Percentiles rank a stretch among this genome's conserved stretches.
These are phyloP conservation scores for Sebastes schlegelii DNA, from an alignment of 2,113 vertebrate species.

Conservation along the genomic window DNA sequence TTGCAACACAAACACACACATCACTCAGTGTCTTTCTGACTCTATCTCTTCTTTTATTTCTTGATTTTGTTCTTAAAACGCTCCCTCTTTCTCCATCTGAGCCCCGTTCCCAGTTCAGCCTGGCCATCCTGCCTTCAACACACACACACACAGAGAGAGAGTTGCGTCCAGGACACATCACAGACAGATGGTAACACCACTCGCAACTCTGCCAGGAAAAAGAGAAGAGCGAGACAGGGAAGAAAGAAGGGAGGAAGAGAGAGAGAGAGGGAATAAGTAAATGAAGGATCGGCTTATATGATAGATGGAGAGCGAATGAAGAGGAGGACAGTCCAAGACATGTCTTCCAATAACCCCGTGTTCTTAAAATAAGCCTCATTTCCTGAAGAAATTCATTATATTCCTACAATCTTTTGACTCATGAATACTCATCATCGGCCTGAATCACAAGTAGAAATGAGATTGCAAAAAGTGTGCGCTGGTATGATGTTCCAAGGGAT, in stretches of 20 bases:
- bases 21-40: constrained; percentile 15
- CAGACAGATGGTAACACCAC: constrained; percentile 74
- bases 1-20: constrained; percentile 48
- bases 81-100: constrained; percentile 30
- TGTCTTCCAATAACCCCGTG: constrained; percentile 28
- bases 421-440: background rate
- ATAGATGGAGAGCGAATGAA: constrained; percentile 31
- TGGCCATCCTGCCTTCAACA: constrained; percentile 65
- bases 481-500: background rate
- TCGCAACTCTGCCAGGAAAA: constrained; percentile 73
- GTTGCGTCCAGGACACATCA: constrained; percentile 65
- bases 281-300: constrained; percentile 20
- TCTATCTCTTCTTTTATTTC: constrained; percentile 5
- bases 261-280: constrained; percentile 32
- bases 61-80: constrained; percentile 18
- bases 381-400: constrained; percentile 27
- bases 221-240: constrained; percentile 71
- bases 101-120: constrained; percentile 76
- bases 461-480: background rate
- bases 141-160: constrained; percentile 29
- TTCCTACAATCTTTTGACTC: constrained; percentile 3
- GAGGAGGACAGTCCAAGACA: constrained; percentile 13
- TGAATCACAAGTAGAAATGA: constrained; percentile 1
- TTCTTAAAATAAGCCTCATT: constrained; percentile 35
- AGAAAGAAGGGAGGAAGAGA: constrained; percentile 58